These are phyloP conservation scores for Asbolus verrucosus DNA, from an alignment of 1,140 invertebrate genomes.

Conservation along the genomic window DNA sequence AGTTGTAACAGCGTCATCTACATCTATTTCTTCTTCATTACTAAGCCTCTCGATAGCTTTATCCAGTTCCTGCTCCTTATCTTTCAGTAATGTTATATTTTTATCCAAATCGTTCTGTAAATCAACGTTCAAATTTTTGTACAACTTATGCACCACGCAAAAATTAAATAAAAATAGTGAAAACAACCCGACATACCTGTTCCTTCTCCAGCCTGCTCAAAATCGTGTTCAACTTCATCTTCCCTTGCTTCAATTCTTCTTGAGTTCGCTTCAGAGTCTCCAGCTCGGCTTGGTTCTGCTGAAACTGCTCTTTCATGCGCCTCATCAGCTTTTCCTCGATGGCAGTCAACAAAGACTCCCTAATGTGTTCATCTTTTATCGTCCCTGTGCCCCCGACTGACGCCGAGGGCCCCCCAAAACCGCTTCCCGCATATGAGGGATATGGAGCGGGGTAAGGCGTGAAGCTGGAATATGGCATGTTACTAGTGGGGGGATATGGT, in stretches of 20 bases:
- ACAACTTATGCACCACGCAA: too few relatives aligned
- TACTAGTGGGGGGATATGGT: slow-evolving; percentile 54
- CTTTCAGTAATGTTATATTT: slow-evolving; percentile 84
- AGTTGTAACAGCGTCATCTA: slow-evolving; percentile 97
- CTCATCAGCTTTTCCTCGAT: slow-evolving; percentile 94
- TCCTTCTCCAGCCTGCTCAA: slow-evolving; percentile 86
- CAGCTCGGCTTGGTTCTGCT: slow-evolving; percentile 91
- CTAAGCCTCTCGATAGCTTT: slow-evolving; percentile 83
- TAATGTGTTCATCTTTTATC: slow-evolving; percentile 95
- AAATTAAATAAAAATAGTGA: too few relatives aligned
- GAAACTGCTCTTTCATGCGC: slow-evolving; percentile 88
- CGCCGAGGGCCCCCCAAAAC: slow-evolving; percentile 49
- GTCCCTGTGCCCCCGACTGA: slow-evolving; percentile 73
- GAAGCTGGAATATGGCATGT: slow-evolving; percentile 53
- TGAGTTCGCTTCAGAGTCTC: slow-evolving; percentile 91
- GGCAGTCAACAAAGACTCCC: slow-evolving; percentile 92
- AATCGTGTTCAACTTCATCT: slow-evolving; percentile 85
- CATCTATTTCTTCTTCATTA: slow-evolving; percentile 85
- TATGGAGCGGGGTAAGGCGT: slow-evolving; percentile 63
- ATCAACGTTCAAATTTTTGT: slow-evolving; percentile 34
- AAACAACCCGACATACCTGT: slow-evolving; percentile 68
- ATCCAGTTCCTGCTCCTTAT: slow-evolving; percentile 89
- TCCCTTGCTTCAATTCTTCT: slow-evolving; percentile 88
- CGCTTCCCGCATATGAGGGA: slow-evolving; percentile 52
- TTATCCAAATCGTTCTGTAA: slow-evolving; percentile 80